phyloP scores from a whole-genome alignment of 1,140 invertebrate genomes.

The Scylla paramamosain region DNA sequence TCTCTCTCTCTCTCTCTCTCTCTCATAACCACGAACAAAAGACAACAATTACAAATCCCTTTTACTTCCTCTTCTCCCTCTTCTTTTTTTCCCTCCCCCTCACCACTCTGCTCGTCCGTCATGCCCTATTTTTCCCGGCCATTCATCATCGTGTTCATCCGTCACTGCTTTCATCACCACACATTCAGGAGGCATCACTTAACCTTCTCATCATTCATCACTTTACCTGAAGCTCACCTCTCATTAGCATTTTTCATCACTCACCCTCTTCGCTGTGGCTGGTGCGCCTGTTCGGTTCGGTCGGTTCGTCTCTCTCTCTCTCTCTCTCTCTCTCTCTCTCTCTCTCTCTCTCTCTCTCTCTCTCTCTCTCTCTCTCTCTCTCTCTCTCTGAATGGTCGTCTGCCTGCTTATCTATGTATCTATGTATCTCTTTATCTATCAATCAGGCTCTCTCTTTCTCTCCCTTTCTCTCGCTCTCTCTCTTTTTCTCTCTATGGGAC shows the following conservation, averaged over 20 bases:
- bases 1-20: conserved; percentile 19
- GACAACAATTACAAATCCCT: not conserved
- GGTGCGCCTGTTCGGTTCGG: no score
- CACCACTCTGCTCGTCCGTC: not conserved
- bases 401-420: not conserved
- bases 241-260: conserved; percentile 13
- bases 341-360: conserved; percentile 1
- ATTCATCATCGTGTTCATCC: not conserved
- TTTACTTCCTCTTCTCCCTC: not conserved
- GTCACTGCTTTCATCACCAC: not conserved
- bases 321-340: not conserved
- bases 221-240: not conserved
- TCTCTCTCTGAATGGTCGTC: not conserved
- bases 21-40: not conserved
- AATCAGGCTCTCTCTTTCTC: not conserved
- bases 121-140: not conserved
- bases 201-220: not conserved
- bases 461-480: not conserved
- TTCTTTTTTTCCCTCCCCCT: not conserved
- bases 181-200: conserved; percentile 8
- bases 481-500: not conserved
- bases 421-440: not conserved
- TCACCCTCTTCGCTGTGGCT: not conserved
- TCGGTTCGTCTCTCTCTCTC: not conserved
- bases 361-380: conserved; percentile 20